phyloP scores from a whole-genome alignment of 2,113 vertebrate genomes.

The Symphodus melops region DNA sequence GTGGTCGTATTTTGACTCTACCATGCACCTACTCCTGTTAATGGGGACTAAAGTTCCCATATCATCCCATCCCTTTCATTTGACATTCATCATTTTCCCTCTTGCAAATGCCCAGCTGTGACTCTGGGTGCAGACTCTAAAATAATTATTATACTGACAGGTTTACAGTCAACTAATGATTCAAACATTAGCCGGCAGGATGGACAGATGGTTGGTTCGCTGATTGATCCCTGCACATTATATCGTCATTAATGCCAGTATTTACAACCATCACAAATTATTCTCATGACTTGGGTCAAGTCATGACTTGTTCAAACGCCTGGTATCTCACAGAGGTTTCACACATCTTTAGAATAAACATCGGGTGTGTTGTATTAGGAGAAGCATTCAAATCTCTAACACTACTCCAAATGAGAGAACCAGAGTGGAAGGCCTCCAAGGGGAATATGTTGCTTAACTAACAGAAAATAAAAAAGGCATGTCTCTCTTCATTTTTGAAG shows the following conservation, averaged over 20 bases:
- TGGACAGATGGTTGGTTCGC: neutral
- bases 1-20: too few relatives aligned
- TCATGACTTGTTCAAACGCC: neutral
- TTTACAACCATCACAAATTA: neutral
- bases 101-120: neutral
- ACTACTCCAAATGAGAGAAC: neutral
- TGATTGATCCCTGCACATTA: constrained; percentile 16
- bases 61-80: neutral
- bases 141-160: neutral
- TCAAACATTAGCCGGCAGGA: neutral
- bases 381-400: neutral
- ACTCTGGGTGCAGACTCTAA: neutral
- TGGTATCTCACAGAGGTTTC: neutral
- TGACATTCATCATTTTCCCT: neutral
- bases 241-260: constrained; percentile 10
- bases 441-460: neutral
- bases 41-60: neutral
- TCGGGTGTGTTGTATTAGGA: too few relatives aligned
- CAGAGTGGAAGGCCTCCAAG: neutral
- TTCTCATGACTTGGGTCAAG: neutral
- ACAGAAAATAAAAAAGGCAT: neutral
- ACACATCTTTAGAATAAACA: neutral
- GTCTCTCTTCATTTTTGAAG: constrained; percentile 18
- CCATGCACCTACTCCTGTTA: too few relatives aligned
- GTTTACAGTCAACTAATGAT: neutral